These are phyloP conservation scores for Chionis minor DNA, from an alignment of 2,113 vertebrate species.

Conservation along the genomic window DNA sequence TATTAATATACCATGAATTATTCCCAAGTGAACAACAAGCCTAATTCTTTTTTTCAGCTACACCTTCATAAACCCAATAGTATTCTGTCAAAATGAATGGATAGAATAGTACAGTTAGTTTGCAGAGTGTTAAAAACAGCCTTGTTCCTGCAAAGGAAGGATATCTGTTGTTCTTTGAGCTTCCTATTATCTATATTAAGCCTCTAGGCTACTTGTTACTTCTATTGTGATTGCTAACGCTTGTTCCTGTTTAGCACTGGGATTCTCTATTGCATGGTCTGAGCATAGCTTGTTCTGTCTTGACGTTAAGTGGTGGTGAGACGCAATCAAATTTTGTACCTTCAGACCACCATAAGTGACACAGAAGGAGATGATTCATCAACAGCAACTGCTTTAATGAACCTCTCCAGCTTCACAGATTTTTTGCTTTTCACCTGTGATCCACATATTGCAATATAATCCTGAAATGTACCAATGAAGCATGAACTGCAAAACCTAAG, in stretches of 20 bases:
- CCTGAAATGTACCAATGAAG: background rate
- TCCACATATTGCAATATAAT: background rate
- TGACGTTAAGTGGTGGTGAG: background rate
- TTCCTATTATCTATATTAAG: constrained; percentile 42
- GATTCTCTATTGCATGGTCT: background rate
- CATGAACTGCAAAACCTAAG: background rate
- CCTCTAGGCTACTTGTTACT: constrained; percentile 41
- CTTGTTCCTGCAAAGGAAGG: background rate
- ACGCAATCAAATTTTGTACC: constrained; percentile 37
- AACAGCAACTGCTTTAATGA: constrained; percentile 27
- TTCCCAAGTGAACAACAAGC: constrained; percentile 12
- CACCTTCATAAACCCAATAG: constrained; percentile 5
- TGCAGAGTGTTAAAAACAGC: background rate
- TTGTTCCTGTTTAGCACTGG: background rate
- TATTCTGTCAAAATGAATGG: background rate
- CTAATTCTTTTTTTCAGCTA: constrained; percentile 26
- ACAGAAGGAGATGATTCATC: constrained; percentile 31
- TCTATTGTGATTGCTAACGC: constrained; percentile 25
- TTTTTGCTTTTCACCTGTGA: background rate
- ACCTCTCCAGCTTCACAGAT: background rate
- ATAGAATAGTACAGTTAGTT: background rate
- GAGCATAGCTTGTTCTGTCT: background rate
- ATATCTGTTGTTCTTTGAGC: background rate
- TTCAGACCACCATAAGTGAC: background rate
- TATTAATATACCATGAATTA: background rate